Percentiles rank a stretch among this genome's conserved stretches.
Conservation (phyloP, 2,797 vertebrate species). For the Hyperoplus immaculatus region DNA sequence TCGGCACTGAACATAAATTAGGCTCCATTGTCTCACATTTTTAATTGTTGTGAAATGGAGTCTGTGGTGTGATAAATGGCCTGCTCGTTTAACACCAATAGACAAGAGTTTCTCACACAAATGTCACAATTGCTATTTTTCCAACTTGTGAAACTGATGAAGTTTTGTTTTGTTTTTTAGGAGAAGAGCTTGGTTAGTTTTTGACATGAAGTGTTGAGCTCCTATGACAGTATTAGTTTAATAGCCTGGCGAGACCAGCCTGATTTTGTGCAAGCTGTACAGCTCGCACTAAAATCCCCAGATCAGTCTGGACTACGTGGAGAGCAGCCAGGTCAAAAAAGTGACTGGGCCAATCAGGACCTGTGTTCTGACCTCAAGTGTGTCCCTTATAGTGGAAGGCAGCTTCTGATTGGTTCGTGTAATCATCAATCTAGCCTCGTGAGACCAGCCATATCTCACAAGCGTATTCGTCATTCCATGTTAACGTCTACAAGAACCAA, state of each 20-base stretch:
- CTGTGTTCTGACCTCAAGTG: too few species aligned
- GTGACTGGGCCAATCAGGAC: too few species aligned
- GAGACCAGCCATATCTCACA: too few species aligned
- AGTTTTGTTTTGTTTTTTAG: background rate
- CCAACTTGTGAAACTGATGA: conserved; percentile 6
- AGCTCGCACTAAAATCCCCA: too few species aligned
- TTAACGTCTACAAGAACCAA: too few species aligned
- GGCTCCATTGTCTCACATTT: conserved; percentile 56
- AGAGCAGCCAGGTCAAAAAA: too few species aligned
- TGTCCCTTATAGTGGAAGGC: too few species aligned
- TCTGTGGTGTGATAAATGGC: conserved; percentile 34
- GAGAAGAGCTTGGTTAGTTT: background rate
- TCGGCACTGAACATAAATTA: conserved; percentile 55
- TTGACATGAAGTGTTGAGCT: conserved; percentile 9
- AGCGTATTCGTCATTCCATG: too few species aligned
- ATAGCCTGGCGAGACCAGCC: background rate
- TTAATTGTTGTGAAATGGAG: conserved; percentile 67
- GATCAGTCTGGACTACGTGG: too few species aligned
- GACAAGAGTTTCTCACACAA: conserved; percentile 47
- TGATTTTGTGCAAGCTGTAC: too few species aligned
- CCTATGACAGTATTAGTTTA: conserved; percentile 8
- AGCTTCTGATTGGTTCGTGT: too few species aligned
- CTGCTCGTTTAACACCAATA: conserved; percentile 50
- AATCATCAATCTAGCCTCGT: too few species aligned
- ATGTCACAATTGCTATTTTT: conserved; percentile 44